phyloP scores from a whole-genome alignment of 2,797 vertebrate species.

The Buceros bicornis region DNA sequence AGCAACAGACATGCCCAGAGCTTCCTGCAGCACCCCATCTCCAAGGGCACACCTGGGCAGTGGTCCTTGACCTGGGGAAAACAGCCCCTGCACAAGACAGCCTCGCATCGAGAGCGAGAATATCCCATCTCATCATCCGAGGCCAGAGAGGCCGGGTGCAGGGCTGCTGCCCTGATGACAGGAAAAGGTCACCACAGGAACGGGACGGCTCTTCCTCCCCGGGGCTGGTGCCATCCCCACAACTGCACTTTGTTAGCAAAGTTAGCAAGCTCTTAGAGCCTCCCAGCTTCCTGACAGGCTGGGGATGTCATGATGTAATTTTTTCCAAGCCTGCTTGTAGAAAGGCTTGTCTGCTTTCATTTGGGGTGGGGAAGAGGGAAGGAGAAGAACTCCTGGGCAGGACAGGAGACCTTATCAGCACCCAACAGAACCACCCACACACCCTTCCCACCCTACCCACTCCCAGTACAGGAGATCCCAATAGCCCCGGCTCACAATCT shows the following conservation, averaged over 20 bases:
- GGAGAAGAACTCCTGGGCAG: background rate
- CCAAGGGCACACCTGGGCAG: background rate
- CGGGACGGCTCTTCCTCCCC: background rate
- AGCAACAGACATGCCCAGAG: background rate
- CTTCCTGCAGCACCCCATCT: background rate
- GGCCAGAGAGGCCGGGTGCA: background rate
- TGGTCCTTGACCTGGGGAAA: background rate
- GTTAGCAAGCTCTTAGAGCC: background rate
- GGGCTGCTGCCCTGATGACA: background rate
- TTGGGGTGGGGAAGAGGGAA: background rate
- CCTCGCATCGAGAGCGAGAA: background rate
- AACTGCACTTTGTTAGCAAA: background rate
- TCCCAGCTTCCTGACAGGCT: conserved; percentile 39
- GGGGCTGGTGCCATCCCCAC: background rate
- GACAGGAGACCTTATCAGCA: background rate
- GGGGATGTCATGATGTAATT: conserved; percentile 55
- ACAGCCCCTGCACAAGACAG: background rate
- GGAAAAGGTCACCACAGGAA: conserved; percentile 1
- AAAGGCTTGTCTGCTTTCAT: conserved; percentile 39
- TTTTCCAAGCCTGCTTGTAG: conserved; percentile 23
- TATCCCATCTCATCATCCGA: background rate
- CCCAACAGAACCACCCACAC: accelerated
- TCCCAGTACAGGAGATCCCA: background rate
- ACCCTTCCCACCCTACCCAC: background rate
- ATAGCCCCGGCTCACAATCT: background rate